Evolutionary conservation across 1,140 invertebrate species (phyloP).

Genomic region (Lasioglossum albipes): DNA sequence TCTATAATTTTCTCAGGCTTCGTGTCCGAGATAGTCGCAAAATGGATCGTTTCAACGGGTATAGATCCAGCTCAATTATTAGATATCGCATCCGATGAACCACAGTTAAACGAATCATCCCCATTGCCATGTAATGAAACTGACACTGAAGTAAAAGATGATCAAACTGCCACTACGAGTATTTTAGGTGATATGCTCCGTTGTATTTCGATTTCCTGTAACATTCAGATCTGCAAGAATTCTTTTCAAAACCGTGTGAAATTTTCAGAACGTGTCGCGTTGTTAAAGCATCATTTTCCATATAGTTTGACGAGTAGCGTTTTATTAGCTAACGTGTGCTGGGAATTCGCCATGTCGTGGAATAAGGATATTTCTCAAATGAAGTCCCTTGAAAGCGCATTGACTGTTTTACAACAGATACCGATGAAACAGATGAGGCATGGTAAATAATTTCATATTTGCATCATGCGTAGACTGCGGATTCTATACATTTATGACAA

Average conservation of each 20-base stretch:
- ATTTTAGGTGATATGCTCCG: slow-evolving; percentile 62
- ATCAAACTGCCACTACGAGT: slow-evolving; percentile 59
- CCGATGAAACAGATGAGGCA: slow-evolving; percentile 84
- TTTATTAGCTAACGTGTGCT: slow-evolving; percentile 91
- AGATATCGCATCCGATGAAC: slow-evolving; percentile 74
- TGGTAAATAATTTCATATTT: slow-evolving; percentile 73
- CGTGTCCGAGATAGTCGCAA: slow-evolving; percentile 90
- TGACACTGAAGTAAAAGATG: slow-evolving; percentile 62
- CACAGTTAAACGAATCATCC: slow-evolving; percentile 47
- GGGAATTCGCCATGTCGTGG: slow-evolving; percentile 94
- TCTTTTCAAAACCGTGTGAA: background rate
- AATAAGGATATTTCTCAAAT: slow-evolving; percentile 87
- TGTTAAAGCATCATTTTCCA: slow-evolving; percentile 89
- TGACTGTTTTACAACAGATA: slow-evolving; percentile 81
- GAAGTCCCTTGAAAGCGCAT: slow-evolving; percentile 83
- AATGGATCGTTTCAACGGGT: slow-evolving; percentile 88
- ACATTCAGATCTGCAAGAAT: background rate
- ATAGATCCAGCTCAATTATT: slow-evolving; percentile 82
- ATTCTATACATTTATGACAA: too few species aligned
- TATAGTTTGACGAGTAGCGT: slow-evolving; percentile 90
- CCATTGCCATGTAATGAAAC: slow-evolving; percentile 60
- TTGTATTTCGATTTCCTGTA: background rate
- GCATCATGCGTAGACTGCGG: background rate
- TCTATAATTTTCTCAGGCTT: slow-evolving; percentile 79
- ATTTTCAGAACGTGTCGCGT: slow-evolving; percentile 68